Evolutionary conservation across 2,888 invertebrate genomes (phyloP), one percentile per base, ranked within the genome.

Genomic region (Cetonia aurata): DNA sequence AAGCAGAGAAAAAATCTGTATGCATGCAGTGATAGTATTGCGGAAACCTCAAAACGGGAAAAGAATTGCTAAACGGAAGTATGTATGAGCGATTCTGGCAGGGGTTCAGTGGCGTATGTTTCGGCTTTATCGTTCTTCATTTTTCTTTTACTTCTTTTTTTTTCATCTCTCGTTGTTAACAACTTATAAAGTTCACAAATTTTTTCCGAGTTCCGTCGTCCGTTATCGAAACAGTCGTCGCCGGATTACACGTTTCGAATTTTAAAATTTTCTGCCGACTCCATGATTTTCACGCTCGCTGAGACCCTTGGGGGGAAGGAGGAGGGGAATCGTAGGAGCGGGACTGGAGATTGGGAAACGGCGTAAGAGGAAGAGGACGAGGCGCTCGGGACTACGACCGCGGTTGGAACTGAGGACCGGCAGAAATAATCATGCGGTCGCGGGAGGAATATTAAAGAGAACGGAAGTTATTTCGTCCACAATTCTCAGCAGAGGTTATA

Each of bases 241-340:
- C 41, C 42, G 57, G 42, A 57, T 57, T 57, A 57, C 57, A 57
- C 42, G 57, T 57, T 37, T 42, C 57, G 57, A 57, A 57, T 57
- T 57, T 57, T 57, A 57, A 57, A 57, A 57, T 57, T 57, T 57
- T 42, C 19, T 42, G 17, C 57, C 57, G 57, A 44, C 42, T 57
- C 57, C 57, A 57, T 57, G 57, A 57, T 42, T 57, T 57, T 42
- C 57, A 57, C 19, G 19, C 56, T 41, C 42, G 41, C 9, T 42
- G 42, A 57, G n/a, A 15, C 12, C 42, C 19, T 8, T 41, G 33
- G 10, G 31, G 19, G 17, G 41, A 17, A 9, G 4, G 12, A 17
- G 10, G 17, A 19, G 19, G 15, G 4, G 12, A 15, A 15, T 9
- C 37, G 13, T 33, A 15, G 42, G 9, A 17, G 42, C 19, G 41